Base-by-base conservation (phyloP, 1,140 invertebrate genomes). In the Halictus rubicundus region DNA sequence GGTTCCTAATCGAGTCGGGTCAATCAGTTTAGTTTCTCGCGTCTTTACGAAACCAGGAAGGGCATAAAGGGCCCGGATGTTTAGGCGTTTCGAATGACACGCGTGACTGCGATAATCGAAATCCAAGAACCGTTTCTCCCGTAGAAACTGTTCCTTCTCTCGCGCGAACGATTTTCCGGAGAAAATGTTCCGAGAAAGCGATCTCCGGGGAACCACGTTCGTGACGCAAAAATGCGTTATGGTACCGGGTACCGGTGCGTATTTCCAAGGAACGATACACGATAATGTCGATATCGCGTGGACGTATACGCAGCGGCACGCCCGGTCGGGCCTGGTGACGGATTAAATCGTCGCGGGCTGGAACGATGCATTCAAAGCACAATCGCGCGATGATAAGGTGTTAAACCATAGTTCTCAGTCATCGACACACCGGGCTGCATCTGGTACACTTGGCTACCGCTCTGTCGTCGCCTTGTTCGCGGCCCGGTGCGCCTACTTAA, bases 401-500 rank as follows among this genome's bases (percentile, higher is more conserved):
- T 57, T 37, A 69, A 68, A 57, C 27, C n/a, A 69, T 32, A 4
- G 52, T 69, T 37, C 27, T 4, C 54, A 37, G 68, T 69, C 49
- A 37, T 37, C 49, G 49, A 69, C 23, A 63, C 12, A n/a, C 5
- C 16, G 52, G n/a, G 32, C 37, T 0, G 39, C 39, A 9, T 5
- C 39, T 16, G 16, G 39, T 49, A n/a, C 39, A 61, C 57, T 54
- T 49, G 5, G 59, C 42, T 52, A 49, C 70, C 70, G 59, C 70
- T 54, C 52, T 73, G 70, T 73, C 60, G 60, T 52, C 60, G 60
- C 59, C 70, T 73, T 25, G 70, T 73, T 73, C 25, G 60, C 19
- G 37, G 61, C 61, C 5, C 12, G 12, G 12, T 19, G 21, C 25
- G 63, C 39, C 70, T 73, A 73, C 70, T 73, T 73, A 73, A 73